Evolutionary conservation across 2,888 invertebrate species (phyloP).

Genomic region (Ptychoptera albimana): DNA sequence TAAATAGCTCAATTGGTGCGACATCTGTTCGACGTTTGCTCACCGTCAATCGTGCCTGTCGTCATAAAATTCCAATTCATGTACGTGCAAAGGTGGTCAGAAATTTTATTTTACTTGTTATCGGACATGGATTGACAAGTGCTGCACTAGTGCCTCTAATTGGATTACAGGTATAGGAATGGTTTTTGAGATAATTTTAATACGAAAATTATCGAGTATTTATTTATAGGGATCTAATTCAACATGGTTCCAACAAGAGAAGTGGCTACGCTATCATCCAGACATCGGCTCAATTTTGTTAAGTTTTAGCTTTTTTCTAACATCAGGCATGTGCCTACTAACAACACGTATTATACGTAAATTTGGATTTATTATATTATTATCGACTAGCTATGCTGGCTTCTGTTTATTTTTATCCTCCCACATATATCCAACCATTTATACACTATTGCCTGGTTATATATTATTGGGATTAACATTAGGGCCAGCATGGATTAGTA

Average conservation of each 20-base stretch:
- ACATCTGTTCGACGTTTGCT: slow-evolving; percentile 61
- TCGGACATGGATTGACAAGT: slow-evolving; percentile 24
- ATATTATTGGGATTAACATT: slow-evolving; percentile 40
- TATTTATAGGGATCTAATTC: slow-evolving; percentile 24
- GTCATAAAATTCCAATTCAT: slow-evolving; percentile 27
- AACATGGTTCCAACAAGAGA: slow-evolving; percentile 29
- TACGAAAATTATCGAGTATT: not conserved
- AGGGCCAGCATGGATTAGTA: slow-evolving; percentile 28
- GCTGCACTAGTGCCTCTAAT: slow-evolving; percentile 25
- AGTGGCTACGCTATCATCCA: slow-evolving; percentile 27
- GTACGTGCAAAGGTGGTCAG: slow-evolving; percentile 24
- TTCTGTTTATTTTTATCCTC: slow-evolving; percentile 42
- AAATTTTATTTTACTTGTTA: slow-evolving; percentile 23
- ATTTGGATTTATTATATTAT: slow-evolving; percentile 33
- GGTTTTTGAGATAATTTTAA: not conserved
- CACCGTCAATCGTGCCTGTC: slow-evolving; percentile 35
- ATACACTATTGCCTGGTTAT: slow-evolving; percentile 36
- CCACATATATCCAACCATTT: slow-evolving; percentile 39
- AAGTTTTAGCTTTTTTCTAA: slow-evolving; percentile 41
- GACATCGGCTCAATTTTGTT: slow-evolving; percentile 44
- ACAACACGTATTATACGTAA: slow-evolving; percentile 37
- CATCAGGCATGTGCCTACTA: slow-evolving; percentile 38
- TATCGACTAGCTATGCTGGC: slow-evolving; percentile 34
- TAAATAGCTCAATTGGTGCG: slow-evolving; percentile 57
- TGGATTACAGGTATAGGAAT: slow-evolving; percentile 17